phyloP scores from a whole-genome alignment of 2,113 vertebrate genomes.

The Cepphus grylle region DNA sequence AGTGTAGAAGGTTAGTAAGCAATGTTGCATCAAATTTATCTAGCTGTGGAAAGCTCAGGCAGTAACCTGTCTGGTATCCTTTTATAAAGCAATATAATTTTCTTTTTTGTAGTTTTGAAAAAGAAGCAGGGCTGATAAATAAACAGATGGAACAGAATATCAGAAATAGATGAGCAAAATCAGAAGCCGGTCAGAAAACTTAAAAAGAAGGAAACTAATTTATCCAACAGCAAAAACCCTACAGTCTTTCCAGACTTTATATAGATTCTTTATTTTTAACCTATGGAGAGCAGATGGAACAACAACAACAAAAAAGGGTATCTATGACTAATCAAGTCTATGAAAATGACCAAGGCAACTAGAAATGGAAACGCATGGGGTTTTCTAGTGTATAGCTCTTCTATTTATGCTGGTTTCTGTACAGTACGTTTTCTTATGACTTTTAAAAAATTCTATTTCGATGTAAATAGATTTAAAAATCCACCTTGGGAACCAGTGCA shows the following conservation, averaged over 20 bases:
- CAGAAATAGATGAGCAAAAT: constrained; percentile 10
- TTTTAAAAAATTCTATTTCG: not conserved
- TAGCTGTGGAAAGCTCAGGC: not conserved
- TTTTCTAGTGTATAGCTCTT: not conserved
- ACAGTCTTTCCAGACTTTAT: not conserved
- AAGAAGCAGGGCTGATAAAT: not conserved
- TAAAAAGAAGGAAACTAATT: not conserved
- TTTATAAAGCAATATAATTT: not conserved
- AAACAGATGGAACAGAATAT: not conserved
- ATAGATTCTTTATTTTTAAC: constrained; percentile 10
- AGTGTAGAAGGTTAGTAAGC: not conserved
- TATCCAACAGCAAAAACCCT: not conserved
- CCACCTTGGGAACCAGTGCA: not conserved
- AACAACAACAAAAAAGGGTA: not conserved
- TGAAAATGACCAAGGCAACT: not conserved
- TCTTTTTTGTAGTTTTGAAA: not conserved
- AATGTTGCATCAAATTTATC: not conserved
- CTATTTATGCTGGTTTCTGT: not conserved
- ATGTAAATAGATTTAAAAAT: not conserved
- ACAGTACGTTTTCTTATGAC: not conserved
- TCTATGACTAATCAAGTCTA: not conserved
- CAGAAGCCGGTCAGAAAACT: not conserved
- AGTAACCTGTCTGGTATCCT: not conserved
- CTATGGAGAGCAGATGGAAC: not conserved
- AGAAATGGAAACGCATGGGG: not conserved